Evolutionary conservation across 1,140 invertebrate species (phyloP), one percentile per base, ranked within the genome.

Genomic region (Leptestheria dahalacensis): DNA sequence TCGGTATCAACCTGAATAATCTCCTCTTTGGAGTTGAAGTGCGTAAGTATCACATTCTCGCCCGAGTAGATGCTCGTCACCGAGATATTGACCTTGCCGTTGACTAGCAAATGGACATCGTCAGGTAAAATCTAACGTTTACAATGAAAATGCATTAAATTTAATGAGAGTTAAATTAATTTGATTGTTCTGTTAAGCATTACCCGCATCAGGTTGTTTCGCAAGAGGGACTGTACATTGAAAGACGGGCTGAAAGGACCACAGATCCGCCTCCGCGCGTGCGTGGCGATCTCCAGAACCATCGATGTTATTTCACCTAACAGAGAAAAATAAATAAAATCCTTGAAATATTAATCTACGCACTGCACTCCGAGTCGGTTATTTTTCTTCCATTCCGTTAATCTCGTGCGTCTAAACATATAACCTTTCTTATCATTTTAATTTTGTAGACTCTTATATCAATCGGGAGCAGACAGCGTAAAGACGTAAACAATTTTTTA

Each of bases 221-320:
- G 28, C 23, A 56, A 15, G 24, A 56, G 41, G 21, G 24, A 83
- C 66, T 91, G 86, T 15, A 99, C 84, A 70, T 95, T 88, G 70
- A 98, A 97, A 2, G 85, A 88, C 2, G 96, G 96, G 74, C 90
- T 91, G 67, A 99, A 91, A 0, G 96, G 92, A 0, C 96, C 95
- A 1, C 98, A 75, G 0, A 88, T 82, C 63, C 82, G 80, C 46
- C 83, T 79, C 62, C 93, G 77, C 0, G 93, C 94, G 72, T 96
- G 84, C n/a, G 82, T 80, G 0, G 91, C 88, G 23, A 96, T 78
- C 50, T 83, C 77, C 15, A 97, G 73, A 9, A 93, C 82, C 74
- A 92, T 88, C 61, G 82, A 91, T 53, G 90, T 91, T 60, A 90
- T 83, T 72, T 88, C 83, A 66, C 86, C 90, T 92, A 52, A 52